Conservation (phyloP, 2,797 vertebrate genomes). For the Manis javanica region DNA sequence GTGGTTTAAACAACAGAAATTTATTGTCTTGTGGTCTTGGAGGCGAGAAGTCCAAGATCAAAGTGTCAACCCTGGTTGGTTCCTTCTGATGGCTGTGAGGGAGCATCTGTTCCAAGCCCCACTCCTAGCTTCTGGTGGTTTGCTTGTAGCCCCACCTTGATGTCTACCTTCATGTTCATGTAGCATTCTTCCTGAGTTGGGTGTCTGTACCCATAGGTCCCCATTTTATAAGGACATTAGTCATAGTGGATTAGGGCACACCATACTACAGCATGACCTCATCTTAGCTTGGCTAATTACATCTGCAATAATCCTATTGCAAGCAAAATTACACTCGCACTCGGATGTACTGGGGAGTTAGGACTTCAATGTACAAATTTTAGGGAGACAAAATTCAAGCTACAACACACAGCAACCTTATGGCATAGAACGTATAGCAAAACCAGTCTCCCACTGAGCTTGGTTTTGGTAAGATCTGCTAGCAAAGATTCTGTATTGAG, state of each 20-base stretch:
- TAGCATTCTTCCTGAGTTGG: neutral
- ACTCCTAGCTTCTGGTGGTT: neutral
- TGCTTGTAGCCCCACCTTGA: neutral
- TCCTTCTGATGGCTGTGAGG: neutral
- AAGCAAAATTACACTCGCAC: neutral
- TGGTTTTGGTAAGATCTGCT: neutral
- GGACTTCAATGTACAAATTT: neutral
- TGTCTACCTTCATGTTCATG: neutral
- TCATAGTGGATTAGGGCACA: neutral
- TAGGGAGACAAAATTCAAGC: neutral
- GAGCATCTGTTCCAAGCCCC: neutral
- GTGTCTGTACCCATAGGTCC: neutral
- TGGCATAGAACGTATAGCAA: neutral
- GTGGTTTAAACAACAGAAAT: neutral
- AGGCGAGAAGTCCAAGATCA: neutral
- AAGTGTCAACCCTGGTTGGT: neutral
- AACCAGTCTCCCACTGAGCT: neutral
- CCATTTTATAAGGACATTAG: neutral
- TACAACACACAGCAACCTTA: neutral
- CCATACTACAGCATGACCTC: neutral
- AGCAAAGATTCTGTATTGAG: neutral
- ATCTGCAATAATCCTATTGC: neutral
- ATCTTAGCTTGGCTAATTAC: neutral
- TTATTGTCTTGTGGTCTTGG: neutral
- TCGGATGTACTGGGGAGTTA: neutral